Percentiles rank a stretch among this genome's conserved stretches.
Conservation (phyloP, 2,113 vertebrate genomes). For the Aspiorhynchus laticeps region DNA sequence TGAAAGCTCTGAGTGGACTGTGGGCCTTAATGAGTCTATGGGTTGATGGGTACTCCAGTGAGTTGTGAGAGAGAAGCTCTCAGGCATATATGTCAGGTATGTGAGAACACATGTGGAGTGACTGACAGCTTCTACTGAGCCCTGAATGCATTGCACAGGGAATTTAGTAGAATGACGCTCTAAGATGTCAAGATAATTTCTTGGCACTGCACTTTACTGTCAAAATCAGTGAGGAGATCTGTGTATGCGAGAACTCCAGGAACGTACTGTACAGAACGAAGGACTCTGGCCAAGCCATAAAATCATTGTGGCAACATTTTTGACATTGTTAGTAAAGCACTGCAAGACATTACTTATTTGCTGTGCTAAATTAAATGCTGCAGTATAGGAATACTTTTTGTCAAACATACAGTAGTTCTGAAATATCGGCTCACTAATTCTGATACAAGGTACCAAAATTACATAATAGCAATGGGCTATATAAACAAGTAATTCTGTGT, state of each 20-base stretch:
- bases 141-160: slow-evolving; percentile 11
- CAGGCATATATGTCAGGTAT: slow-evolving; percentile 7
- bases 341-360: no score
- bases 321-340: no score
- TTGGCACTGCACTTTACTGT: slow-evolving; percentile 3
- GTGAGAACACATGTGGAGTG: slow-evolving; percentile 14
- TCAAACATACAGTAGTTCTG: no score
- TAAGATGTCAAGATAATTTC: slow-evolving; percentile 14
- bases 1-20: slow-evolving; percentile 29
- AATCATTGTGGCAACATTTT: no score
- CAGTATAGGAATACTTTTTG: no score
- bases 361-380: no score
- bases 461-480: no score
- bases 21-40: background rate
- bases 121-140: background rate
- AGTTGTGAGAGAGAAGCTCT: background rate
- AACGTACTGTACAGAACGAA: background rate
- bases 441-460: no score
- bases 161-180: slow-evolving; percentile 17
- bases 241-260: background rate
- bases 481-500: no score
- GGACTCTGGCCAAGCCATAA: no score
- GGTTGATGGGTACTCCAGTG: background rate
- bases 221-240: slow-evolving; percentile 5
- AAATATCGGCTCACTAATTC: no score